These are phyloP conservation scores for Bombyx mori DNA, from an alignment of 1,140 invertebrate species.

Conservation along the genomic window ASM3026992v2 NC_085122.1:10238501-10239000, in stretches of 20 bases:
- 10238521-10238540: slow-evolving; percentile 6
- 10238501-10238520: slow-evolving; percentile 9
- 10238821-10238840: no score
- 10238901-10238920: no score
- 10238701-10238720: slow-evolving; percentile 13
- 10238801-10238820: no score
- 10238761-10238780: neutral
- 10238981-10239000: no score
- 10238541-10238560: slow-evolving; percentile 12
- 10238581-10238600: slow-evolving; percentile 8
- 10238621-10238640: slow-evolving; percentile 22
- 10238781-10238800: neutral
- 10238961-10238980: no score
- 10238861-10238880: no score
- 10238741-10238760: neutral
- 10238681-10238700: slow-evolving; percentile 9
- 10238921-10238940: no score
- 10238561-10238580: slow-evolving; percentile 11
- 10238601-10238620: slow-evolving; percentile 27
- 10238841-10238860: no score
- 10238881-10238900: no score
- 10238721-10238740: slow-evolving; percentile 16
- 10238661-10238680: slow-evolving; percentile 15
- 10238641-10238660: slow-evolving; percentile 24
- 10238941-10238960: no score